phyloP scores from a whole-genome alignment of 2,797 vertebrate species.

The Scolopax bukidnonensis region DNA sequence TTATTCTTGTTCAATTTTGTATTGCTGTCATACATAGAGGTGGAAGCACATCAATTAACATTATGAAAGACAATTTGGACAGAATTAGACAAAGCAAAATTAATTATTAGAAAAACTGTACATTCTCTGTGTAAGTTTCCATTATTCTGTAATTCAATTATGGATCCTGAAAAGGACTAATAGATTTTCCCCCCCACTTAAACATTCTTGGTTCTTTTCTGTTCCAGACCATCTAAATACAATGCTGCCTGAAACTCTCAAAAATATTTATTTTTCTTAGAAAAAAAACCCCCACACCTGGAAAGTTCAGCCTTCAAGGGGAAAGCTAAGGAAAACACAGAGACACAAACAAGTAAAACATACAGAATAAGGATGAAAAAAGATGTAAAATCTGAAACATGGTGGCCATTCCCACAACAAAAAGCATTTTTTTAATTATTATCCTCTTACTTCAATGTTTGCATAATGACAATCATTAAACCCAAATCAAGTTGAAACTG shows the following conservation, averaged over 20 bases:
- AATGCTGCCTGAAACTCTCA: background rate
- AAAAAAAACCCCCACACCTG: background rate
- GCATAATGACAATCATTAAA: background rate
- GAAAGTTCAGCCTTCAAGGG: background rate
- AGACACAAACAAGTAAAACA: background rate
- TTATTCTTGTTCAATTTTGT: background rate
- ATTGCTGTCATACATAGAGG: background rate
- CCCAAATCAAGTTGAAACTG: background rate
- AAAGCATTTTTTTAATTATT: background rate
- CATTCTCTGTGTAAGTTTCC: background rate
- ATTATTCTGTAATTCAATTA: background rate
- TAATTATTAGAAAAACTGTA: background rate
- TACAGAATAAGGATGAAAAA: background rate
- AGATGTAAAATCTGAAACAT: background rate
- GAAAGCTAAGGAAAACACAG: slow-evolving; percentile 1
- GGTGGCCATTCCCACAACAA: background rate
- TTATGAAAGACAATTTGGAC: background rate
- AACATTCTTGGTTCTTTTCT: background rate
- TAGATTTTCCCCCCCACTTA: background rate
- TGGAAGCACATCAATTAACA: background rate
- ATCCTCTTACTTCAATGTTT: background rate
- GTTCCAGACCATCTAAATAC: background rate
- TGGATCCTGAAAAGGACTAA: background rate
- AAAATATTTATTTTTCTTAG: background rate
- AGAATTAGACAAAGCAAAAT: background rate